Evolutionary conservation across 2,888 invertebrate species (phyloP).

Genomic region (Rotaria socialis): DNA sequence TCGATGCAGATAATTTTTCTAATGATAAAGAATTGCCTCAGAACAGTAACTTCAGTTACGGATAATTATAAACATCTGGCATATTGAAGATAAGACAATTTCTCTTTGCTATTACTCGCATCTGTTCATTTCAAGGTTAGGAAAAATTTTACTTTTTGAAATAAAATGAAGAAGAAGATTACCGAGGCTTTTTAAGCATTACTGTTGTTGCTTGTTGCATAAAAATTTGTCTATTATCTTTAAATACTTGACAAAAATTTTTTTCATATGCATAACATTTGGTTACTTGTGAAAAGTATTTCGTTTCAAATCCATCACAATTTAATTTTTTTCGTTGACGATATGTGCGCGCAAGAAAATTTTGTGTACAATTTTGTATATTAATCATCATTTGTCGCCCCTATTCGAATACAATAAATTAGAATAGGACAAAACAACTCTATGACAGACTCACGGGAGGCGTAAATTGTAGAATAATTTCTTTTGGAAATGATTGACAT

Average conservation of each 20-base stretch:
- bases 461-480: neutral
- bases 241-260: neutral
- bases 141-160: no score
- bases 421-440: neutral
- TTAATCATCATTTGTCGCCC: neutral
- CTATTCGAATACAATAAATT: neutral
- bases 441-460: neutral
- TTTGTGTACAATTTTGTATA: neutral
- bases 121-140: no score
- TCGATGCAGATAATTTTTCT: neutral
- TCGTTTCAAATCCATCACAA: neutral
- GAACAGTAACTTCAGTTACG: neutral
- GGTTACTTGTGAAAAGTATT: neutral
- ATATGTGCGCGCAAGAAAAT: neutral
- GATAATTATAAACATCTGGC: neutral
- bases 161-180: neutral
- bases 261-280: neutral
- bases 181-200: neutral
- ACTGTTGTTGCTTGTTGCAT: neutral
- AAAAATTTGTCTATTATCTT: neutral
- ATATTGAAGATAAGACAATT: neutral
- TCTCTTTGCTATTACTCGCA: neutral
- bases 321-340: neutral
- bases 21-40: neutral
- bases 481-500: neutral